phyloP scores from a whole-genome alignment of 2,888 invertebrate genomes.

The Volucella inanis region DNA sequence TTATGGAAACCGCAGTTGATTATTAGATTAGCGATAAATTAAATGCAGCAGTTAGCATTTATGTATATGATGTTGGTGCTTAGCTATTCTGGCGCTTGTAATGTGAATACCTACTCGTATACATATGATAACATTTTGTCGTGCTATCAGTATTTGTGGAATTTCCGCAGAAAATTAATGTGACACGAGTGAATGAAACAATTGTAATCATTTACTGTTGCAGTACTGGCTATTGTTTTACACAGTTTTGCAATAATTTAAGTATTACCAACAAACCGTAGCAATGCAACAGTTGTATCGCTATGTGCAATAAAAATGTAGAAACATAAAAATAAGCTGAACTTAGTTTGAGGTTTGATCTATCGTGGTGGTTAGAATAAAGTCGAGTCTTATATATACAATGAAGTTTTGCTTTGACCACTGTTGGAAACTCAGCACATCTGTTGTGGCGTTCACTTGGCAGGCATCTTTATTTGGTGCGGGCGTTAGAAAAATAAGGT shows the following conservation, averaged over 20 bases:
- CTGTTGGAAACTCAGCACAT: too few relatives aligned
- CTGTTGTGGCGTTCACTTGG: too few relatives aligned
- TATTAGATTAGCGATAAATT: slow-evolving; percentile 31
- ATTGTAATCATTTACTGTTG: not conserved
- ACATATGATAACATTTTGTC: not conserved
- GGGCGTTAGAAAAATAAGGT: too few relatives aligned
- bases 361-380: too few relatives aligned
- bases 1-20: slow-evolving; percentile 7
- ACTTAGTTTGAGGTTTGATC: too few relatives aligned
- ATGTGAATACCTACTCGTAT: slow-evolving; percentile 3
- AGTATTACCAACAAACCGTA: too few relatives aligned
- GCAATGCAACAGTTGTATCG: too few relatives aligned
- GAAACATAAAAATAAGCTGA: too few relatives aligned
- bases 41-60: not conserved
- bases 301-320: too few relatives aligned
- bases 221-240: not conserved
- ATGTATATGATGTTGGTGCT: slow-evolving; percentile 3
- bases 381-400: too few relatives aligned
- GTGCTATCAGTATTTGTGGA: slow-evolving; percentile 2
- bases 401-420: too few relatives aligned
- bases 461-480: too few relatives aligned
- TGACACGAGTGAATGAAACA: not conserved
- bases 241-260: not conserved
- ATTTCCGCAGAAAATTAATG: not conserved
- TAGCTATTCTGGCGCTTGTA: not conserved